Evolutionary conservation across 2,888 invertebrate species (phyloP).

Genomic region (Morpho achilles): DNA sequence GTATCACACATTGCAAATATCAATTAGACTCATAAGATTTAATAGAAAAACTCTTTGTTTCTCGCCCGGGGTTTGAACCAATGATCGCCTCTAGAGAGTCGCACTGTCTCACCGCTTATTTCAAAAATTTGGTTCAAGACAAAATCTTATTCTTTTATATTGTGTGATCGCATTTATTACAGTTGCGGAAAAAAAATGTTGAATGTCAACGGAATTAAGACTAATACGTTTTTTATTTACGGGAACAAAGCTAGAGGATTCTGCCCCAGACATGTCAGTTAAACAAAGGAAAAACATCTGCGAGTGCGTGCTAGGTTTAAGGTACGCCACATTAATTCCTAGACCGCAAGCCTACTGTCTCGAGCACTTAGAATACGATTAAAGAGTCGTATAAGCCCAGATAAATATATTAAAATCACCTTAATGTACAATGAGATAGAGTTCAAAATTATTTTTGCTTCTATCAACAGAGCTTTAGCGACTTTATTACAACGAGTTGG

Average conservation of each 20-base stretch:
- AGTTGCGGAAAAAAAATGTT: too few species aligned
- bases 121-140: too few species aligned
- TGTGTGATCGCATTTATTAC: too few species aligned
- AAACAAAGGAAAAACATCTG: conserved; percentile 51
- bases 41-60: too few species aligned
- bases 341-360: conserved; percentile 68
- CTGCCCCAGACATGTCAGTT: conserved; percentile 38
- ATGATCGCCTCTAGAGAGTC: too few species aligned
- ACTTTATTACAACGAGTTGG: conserved; percentile 20
- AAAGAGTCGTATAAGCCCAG: conserved; percentile 25
- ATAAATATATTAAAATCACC: background rate
- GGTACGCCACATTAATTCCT: conserved; percentile 70
- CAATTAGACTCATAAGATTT: too few species aligned
- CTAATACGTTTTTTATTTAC: background rate
- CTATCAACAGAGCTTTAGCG: conserved; percentile 7
- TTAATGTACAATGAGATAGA: background rate
- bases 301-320: conserved; percentile 62
- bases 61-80: too few species aligned
- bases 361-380: conserved; percentile 39
- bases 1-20: too few species aligned
- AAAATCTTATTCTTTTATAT: too few species aligned
- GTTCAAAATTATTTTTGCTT: conserved; percentile 2
- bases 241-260: conserved; percentile 35
- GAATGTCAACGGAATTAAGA: background rate
- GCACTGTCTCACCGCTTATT: too few species aligned